Conservation (phyloP, 2,888 invertebrate species). For the Hylaea fasciaria region DNA sequence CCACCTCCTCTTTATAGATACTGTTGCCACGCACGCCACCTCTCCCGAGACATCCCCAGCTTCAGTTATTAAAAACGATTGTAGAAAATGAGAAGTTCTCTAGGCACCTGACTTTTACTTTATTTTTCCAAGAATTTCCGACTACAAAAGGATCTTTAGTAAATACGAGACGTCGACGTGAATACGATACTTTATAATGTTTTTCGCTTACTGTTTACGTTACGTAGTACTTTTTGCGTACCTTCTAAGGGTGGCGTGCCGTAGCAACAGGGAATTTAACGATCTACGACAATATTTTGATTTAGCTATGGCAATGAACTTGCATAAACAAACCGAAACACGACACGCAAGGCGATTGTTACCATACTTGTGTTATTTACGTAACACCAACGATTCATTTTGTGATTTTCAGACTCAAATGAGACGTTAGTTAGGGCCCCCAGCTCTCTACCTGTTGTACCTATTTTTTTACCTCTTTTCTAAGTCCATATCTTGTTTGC, state of each 20-base stretch:
- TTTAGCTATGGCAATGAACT: constrained; percentile 39
- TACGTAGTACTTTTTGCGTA: constrained; percentile 16
- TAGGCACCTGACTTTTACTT: constrained; percentile 25
- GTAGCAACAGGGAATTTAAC: constrained; percentile 14
- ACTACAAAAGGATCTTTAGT: constrained; percentile 18
- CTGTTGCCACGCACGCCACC: constrained; percentile 71
- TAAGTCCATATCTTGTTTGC: no score
- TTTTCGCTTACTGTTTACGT: no score
- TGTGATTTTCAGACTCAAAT: background rate
- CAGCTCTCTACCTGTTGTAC: no score
- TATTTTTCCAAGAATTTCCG: constrained; percentile 12
- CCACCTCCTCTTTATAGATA: constrained; percentile 40
- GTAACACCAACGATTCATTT: background rate
- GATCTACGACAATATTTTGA: constrained; percentile 36
- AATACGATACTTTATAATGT: background rate
- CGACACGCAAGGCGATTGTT: constrained; percentile 39
- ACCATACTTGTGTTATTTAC: background rate
- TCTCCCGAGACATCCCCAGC: constrained; percentile 45
- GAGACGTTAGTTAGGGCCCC: no score
- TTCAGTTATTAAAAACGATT: constrained; percentile 54
- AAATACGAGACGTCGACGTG: constrained; percentile 13
- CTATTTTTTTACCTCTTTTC: no score
- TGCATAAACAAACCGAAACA: constrained; percentile 37
- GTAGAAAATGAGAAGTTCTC: constrained; percentile 52
- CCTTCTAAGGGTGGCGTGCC: constrained; percentile 27